Base-by-base conservation (phyloP, 1,140 invertebrate species). In the Harlomillsia oculata region DNA sequence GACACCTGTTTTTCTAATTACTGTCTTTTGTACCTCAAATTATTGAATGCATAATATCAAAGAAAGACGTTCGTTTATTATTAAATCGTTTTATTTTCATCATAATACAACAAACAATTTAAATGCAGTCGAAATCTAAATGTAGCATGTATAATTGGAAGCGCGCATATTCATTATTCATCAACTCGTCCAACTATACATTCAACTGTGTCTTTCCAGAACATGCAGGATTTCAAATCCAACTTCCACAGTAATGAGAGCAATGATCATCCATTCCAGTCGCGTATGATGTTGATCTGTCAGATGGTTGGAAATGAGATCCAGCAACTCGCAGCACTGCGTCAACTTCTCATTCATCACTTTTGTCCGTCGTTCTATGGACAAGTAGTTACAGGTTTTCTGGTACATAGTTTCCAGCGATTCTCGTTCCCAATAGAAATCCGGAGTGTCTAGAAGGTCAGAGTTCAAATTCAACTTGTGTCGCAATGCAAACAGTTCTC, bases 341-440 rank as follows among this genome's bases (percentile, higher is more conserved):
- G 83, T 89, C 37, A 97, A 74, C 70, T 93, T 92, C 69, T 95
- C 89, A 74, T 97, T 97, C 78, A 96, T 84, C 2, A 95, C 87
- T 84, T 89, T 83, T 23, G 91, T 95, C 51, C 93, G 76, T 66
- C 87, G 81, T 0, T 79, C 71, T 48, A 96, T 89, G 66, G 80
- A 87, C 61, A 96, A 86, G 74, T 95, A 87, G 20, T 78, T 77
- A 56, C 83, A 87, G 0, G 82, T 85, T 67, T 83, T 81, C 45
- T 81, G 76, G 69, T 93, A 97, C 0, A 96, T 71, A 0, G 68
- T 73, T 76, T 95, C 92, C 5, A 96, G 74, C 34, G 85, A 75
- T 66, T 94, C 88, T 46, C 87, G 78, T 65, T 97, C 92, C 93
- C 94, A 97, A 70, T 97, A 97, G 72, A 96, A 96, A 73, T 97